A percentile compares a stretch with the other conserved stretches of the same genome.
phyloP scores from a whole-genome alignment of 2,113 vertebrate genomes.

The Epinephelus fuscoguttatus region DNA sequence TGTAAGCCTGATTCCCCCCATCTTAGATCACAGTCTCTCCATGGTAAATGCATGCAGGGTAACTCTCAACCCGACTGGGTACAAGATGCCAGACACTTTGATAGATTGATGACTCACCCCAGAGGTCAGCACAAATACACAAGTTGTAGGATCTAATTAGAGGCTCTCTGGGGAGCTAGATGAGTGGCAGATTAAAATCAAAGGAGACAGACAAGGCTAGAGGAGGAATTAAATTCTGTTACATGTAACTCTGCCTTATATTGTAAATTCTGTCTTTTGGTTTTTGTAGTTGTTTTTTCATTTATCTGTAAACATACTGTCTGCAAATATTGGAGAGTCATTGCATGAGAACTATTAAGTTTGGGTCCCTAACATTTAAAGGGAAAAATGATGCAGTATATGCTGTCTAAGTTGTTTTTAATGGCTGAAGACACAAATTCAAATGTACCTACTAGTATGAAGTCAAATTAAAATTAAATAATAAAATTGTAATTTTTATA shows the following conservation, averaged over 20 bases:
- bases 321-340: background rate
- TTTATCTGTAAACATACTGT: background rate
- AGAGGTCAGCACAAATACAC: slow-evolving; percentile 89
- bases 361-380: too few relatives aligned
- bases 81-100: slow-evolving; percentile 85
- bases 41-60: background rate
- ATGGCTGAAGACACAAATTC: too few relatives aligned
- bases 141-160: slow-evolving; percentile 86
- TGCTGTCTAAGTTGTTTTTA: too few relatives aligned
- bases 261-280: background rate
- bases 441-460: too few relatives aligned
- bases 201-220: background rate
- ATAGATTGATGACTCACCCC: slow-evolving; percentile 90
- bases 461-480: too few relatives aligned
- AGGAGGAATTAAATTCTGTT: background rate
- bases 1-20: background rate
- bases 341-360: too few relatives aligned
- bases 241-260: background rate
- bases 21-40: background rate
- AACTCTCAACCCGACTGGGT: slow-evolving; percentile 83
- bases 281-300: background rate
- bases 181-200: slow-evolving; percentile 41
- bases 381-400: too few relatives aligned
- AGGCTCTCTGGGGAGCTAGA: slow-evolving; percentile 16
- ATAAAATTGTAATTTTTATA: too few relatives aligned